Evolutionary conservation across 1,140 invertebrate genomes (phyloP), one percentile per base, ranked within the genome.

Genomic region (Trichoplusia ni): DNA sequence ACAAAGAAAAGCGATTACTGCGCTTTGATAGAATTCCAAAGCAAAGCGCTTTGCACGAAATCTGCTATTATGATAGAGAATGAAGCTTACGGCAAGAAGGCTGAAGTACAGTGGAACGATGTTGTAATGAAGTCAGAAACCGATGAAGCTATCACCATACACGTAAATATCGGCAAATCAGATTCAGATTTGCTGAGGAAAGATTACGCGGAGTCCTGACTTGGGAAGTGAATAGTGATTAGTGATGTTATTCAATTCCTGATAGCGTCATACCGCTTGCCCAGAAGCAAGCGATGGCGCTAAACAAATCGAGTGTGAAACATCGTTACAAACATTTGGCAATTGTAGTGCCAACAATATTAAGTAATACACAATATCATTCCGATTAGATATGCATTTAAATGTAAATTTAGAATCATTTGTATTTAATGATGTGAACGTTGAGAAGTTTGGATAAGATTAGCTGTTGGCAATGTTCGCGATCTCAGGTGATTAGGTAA

Each of bases 21-120:
- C 56, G 88, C 88, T 54, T 49, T 90, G 5, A 79, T 91, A 8
- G 88, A 91, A 56, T 91, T 91, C 64, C 84, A 90, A 75, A 89
- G 88, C 63, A 86, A 86, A 71, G 81, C 83, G 0, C 58, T 90
- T 14, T 71, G 78, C 53, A 90, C 82, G n/a, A 91, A 90, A 75
- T 86, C 82, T 5, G 86, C 82, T 25, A 82, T 91, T 33, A 47
- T 86, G 4, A 88, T 90, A 35, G 88, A 90, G 38, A 89, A 90
- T 64, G 86, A 89, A 64, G 69, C 80, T 2, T 90, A 89, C 42
- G 82, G 84, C 11, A 91, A 88, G 75, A 90, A 89, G 72, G 88
- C 87, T 5, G 85, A 90, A 63, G 77, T 90, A 1, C 86, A 90
- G 67, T 88, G 86, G 85, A 86, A 81, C 47, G 85, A 91, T 58